Conservation (phyloP, 2,113 vertebrate species). For the Siphamia tubifer region DNA sequence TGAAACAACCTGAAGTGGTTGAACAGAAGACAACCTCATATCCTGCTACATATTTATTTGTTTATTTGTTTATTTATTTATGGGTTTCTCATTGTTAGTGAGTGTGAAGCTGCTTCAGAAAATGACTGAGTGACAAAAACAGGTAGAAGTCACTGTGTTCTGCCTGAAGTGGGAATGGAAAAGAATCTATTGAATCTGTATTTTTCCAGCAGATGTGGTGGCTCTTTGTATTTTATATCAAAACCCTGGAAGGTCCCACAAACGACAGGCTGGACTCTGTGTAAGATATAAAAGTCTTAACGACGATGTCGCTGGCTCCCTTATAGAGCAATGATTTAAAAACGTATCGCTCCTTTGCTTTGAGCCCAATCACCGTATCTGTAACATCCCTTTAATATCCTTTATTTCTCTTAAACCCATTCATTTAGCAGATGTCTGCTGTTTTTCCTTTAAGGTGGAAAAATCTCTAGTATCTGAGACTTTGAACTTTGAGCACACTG, state of each 20-base stretch:
- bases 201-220: constrained; percentile 65
- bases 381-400: constrained; percentile 49
- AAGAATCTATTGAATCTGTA: constrained; percentile 28
- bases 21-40: no score
- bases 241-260: constrained; percentile 47
- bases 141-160: background rate
- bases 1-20: no score
- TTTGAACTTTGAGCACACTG: constrained; percentile 13
- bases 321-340: background rate
- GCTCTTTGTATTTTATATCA: constrained; percentile 57
- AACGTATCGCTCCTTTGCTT: constrained; percentile 1
- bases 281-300: constrained; percentile 51
- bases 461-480: constrained; percentile 43
- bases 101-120: no score
- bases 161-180: constrained; percentile 33
- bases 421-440: constrained; percentile 59
- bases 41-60: no score
- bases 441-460: constrained; percentile 30
- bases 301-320: constrained; percentile 38
- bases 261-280: constrained; percentile 17
- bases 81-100: no score
- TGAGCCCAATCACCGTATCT: constrained; percentile 19
- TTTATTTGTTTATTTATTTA: no score
- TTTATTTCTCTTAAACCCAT: constrained; percentile 3
- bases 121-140: no score